Evolutionary conservation across 2,888 invertebrate species (phyloP).

Genomic region (Nezara viridula): DNA sequence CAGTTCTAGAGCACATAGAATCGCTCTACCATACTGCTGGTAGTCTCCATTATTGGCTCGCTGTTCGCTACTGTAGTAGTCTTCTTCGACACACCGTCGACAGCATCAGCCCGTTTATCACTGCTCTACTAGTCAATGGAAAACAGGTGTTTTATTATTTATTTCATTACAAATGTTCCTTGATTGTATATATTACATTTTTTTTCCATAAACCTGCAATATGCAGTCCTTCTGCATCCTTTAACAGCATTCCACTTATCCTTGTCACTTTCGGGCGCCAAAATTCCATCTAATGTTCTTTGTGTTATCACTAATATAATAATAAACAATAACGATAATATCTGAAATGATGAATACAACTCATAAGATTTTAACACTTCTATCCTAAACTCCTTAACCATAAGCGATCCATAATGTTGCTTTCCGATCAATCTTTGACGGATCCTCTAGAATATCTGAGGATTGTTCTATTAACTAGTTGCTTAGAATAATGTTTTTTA

Average conservation of each 20-base stretch:
- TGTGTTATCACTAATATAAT: too few species aligned
- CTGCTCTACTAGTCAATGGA: constrained; percentile 96
- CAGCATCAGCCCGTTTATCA: constrained; percentile 98
- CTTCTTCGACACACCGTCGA: constrained; percentile 95
- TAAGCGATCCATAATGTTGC: too few species aligned
- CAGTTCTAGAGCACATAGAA: constrained; percentile 79
- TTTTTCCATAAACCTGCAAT: neutral
- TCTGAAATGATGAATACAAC: too few species aligned
- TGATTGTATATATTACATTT: neutral
- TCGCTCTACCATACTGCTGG: constrained; percentile 87
- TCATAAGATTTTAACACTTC: too few species aligned
- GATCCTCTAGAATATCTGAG: neutral
- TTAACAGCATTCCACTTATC: neutral
- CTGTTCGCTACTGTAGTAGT: constrained; percentile 95
- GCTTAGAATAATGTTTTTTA: too few species aligned
- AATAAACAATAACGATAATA: too few species aligned
- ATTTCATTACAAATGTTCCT: neutral
- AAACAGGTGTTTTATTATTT: constrained; percentile 81
- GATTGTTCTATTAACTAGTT: neutral
- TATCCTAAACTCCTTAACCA: too few species aligned
- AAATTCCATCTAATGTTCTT: too few species aligned
- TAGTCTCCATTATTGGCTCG: constrained; percentile 88
- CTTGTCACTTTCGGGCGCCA: too few species aligned
- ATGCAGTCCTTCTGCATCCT: neutral
- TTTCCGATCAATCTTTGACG: neutral